Percentiles rank a stretch among this genome's conserved stretches.
phyloP scores from a whole-genome alignment of 2,797 vertebrate genomes.

The Acipenser oxyrinchus region DNA sequence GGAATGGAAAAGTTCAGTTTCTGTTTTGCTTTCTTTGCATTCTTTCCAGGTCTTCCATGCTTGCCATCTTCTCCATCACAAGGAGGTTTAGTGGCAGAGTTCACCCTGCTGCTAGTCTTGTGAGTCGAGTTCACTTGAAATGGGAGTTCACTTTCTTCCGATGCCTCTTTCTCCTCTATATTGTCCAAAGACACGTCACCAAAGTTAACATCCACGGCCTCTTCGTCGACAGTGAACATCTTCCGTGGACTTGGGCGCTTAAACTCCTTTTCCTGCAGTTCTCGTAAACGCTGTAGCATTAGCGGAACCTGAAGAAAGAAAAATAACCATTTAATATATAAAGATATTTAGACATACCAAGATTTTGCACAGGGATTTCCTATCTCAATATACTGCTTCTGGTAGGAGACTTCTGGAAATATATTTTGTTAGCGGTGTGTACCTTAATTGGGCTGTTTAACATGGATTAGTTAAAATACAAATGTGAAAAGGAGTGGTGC shows the following conservation, averaged over 20 bases:
- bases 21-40: constrained; percentile 76
- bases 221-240: constrained; percentile 76
- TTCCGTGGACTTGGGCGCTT: constrained; percentile 83
- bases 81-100: constrained; percentile 65
- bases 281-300: constrained; percentile 83
- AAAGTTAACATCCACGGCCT: constrained; percentile 86
- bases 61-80: constrained; percentile 43
- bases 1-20: constrained; percentile 81
- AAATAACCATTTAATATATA: constrained; percentile 1
- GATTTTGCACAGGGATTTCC: too few species aligned
- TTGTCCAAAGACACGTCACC: constrained; percentile 71
- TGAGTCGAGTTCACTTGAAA: constrained; percentile 73
- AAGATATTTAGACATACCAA: background rate
- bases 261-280: constrained; percentile 82
- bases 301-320: constrained; percentile 74
- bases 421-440: too few species aligned
- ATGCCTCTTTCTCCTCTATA: constrained; percentile 54
- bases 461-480: too few species aligned
- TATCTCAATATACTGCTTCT: too few species aligned
- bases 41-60: constrained; percentile 46
- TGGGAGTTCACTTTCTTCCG: constrained; percentile 54
- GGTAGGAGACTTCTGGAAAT: too few species aligned
- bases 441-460: too few species aligned
- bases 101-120: constrained; percentile 67
- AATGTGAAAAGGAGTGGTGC: too few species aligned